Conservation (phyloP, 2,113 vertebrate genomes). For the Cynoglossus semilaevis region DNA sequence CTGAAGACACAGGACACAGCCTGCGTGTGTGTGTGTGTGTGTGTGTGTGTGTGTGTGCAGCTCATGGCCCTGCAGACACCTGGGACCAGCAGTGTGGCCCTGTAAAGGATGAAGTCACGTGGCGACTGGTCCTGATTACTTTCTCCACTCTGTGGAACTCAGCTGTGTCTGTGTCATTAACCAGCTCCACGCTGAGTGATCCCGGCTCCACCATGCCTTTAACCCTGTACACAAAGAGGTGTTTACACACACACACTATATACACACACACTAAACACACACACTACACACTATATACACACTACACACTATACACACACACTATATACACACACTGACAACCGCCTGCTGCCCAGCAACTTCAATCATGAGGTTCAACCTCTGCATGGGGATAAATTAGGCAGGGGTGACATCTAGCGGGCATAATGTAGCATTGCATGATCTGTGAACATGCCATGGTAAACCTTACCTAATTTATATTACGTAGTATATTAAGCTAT, state of each 20-base stretch:
- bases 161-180: conserved; percentile 70
- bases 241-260: conserved; percentile 46
- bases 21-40: conserved; percentile 4
- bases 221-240: conserved; percentile 59
- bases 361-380: conserved; percentile 1
- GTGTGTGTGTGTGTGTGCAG: conserved; percentile 4
- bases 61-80: conserved; percentile 66
- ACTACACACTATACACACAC: conserved; percentile 23
- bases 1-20: too few relatives aligned
- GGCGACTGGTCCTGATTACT: conserved; percentile 74
- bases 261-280: conserved; percentile 23
- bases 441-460: too few relatives aligned
- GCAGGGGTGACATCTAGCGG: conserved; percentile 56
- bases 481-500: too few relatives aligned
- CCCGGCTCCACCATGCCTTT: conserved; percentile 57
- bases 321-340: conserved; percentile 15
- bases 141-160: conserved; percentile 75
- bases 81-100: conserved; percentile 67
- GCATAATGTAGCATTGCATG: not conserved
- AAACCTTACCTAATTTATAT: too few relatives aligned
- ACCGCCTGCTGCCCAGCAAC: conserved; percentile 14
- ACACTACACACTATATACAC: conserved; percentile 16
- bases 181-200: conserved; percentile 54
- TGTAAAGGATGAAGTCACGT: conserved; percentile 65
- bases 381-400: not conserved